phyloP scores from a whole-genome alignment of 2,797 vertebrate species.

The Simalia tracyae region DNA sequence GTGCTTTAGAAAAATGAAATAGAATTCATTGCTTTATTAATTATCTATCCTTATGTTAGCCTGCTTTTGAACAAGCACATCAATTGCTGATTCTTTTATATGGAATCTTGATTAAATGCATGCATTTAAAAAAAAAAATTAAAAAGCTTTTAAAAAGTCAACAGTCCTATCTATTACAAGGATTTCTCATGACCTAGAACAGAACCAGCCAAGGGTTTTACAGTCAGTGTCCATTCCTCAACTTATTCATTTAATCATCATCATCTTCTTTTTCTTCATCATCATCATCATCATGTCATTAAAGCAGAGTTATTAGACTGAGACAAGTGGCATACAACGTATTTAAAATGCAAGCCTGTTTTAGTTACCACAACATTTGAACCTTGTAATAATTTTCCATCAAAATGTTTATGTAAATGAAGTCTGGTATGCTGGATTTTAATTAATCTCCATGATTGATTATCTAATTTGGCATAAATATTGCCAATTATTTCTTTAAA shows the following conservation, averaged over 20 bases:
- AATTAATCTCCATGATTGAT: conserved; percentile 46
- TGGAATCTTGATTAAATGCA: not conserved
- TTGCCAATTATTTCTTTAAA: not conserved
- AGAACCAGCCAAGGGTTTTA: not conserved
- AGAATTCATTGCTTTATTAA: not conserved
- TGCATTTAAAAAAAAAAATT: not conserved
- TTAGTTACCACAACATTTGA: conserved; percentile 57
- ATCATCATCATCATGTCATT: too few relatives aligned
- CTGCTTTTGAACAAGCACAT: not conserved
- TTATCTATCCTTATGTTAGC: not conserved
- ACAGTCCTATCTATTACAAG: too few relatives aligned
- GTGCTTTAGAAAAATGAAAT: not conserved
- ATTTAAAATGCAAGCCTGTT: conserved; percentile 57
- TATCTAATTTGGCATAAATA: not conserved
- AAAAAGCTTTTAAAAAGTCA: not conserved
- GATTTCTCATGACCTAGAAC: too few relatives aligned
- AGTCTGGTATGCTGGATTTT: conserved; percentile 47
- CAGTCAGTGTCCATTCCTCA: conserved; percentile 3
- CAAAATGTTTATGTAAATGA: conserved; percentile 59
- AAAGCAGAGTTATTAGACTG: conserved; percentile 37
- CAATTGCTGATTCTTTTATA: not conserved
- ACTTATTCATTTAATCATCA: not conserved
- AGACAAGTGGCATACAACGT: conserved; percentile 49
- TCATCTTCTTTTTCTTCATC: too few relatives aligned
- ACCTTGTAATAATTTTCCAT: conserved; percentile 51